These are phyloP conservation scores for Drosophila affinis DNA, from an alignment of 2,888 invertebrate genomes.

Conservation along the genomic window DNA sequence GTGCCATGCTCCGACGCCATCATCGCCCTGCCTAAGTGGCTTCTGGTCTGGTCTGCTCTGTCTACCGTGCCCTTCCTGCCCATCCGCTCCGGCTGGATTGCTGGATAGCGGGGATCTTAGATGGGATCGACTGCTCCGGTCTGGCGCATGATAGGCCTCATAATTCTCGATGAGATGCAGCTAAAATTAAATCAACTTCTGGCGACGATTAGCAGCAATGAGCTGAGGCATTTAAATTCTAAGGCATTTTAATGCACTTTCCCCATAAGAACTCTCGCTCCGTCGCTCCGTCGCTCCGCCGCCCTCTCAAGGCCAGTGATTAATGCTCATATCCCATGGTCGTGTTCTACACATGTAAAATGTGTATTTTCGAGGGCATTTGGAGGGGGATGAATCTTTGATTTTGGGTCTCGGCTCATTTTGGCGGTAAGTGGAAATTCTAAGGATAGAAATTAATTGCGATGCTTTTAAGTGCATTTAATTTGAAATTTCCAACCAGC, in stretches of 20 bases:
- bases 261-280: slow-evolving; percentile 16
- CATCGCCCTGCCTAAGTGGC: slow-evolving; percentile 46
- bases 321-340: slow-evolving; percentile 45
- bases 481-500: slow-evolving; percentile 58
- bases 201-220: slow-evolving; percentile 73
- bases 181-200: slow-evolving; percentile 70
- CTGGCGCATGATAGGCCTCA: slow-evolving; percentile 53
- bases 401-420: slow-evolving; percentile 40
- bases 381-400: slow-evolving; percentile 39
- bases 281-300: neutral
- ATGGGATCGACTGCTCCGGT: slow-evolving; percentile 19
- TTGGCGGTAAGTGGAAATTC: slow-evolving; percentile 16
- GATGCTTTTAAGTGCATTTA: slow-evolving; percentile 69
- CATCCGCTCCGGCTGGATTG: neutral
- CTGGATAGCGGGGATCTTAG: neutral
- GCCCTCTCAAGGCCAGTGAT: slow-evolving; percentile 59
- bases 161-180: slow-evolving; percentile 60
- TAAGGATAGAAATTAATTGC: slow-evolving; percentile 65
- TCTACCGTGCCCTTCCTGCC: neutral
- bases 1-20: slow-evolving; percentile 47
- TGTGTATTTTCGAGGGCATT: slow-evolving; percentile 15
- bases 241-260: slow-evolving; percentile 46
- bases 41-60: slow-evolving; percentile 9
- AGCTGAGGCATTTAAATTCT: slow-evolving; percentile 66
- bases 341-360: slow-evolving; percentile 49